These are phyloP conservation scores for Morone saxatilis DNA, from an alignment of 2,113 vertebrate species.

Conservation along the genomic window DNA sequence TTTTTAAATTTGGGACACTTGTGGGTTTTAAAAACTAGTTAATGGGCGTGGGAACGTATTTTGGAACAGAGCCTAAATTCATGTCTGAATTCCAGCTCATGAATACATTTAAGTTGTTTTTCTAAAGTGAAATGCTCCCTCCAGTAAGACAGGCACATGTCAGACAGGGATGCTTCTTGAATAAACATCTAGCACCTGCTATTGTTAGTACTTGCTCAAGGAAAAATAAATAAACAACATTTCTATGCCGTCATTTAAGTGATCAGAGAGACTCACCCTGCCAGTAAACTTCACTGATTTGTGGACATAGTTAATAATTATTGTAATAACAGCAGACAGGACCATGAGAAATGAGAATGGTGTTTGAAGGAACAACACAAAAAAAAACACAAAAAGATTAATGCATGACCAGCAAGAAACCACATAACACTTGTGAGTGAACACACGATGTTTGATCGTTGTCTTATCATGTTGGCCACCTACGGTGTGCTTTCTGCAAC, in stretches of 20 bases:
- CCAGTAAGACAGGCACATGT: background rate
- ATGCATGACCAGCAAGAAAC: slow-evolving; percentile 25
- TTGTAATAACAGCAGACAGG: too few relatives aligned
- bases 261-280: background rate
- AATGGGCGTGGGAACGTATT: background rate
- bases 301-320: background rate
- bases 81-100: background rate
- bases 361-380: slow-evolving; percentile 4
- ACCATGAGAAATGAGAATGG: background rate
- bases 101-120: slow-evolving; percentile 6
- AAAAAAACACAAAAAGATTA: background rate
- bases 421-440: slow-evolving; percentile 44
- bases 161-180: slow-evolving; percentile 9
- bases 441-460: slow-evolving; percentile 44
- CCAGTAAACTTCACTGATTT: slow-evolving; percentile 10
- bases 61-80: background rate
- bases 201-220: slow-evolving; percentile 17
- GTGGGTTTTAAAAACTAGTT: background rate
- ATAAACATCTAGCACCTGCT: slow-evolving; percentile 17
- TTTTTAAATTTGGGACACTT: background rate
- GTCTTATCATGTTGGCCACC: slow-evolving; percentile 50
- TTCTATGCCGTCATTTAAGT: slow-evolving; percentile 21
- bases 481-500: slow-evolving; percentile 57
- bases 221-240: slow-evolving; percentile 8
- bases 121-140: slow-evolving; percentile 1